A percentile compares a stretch with the other conserved stretches of the same genome.
phyloP scores from a whole-genome alignment of 2,888 invertebrate genomes.

The Calliphora vomitoria region DNA sequence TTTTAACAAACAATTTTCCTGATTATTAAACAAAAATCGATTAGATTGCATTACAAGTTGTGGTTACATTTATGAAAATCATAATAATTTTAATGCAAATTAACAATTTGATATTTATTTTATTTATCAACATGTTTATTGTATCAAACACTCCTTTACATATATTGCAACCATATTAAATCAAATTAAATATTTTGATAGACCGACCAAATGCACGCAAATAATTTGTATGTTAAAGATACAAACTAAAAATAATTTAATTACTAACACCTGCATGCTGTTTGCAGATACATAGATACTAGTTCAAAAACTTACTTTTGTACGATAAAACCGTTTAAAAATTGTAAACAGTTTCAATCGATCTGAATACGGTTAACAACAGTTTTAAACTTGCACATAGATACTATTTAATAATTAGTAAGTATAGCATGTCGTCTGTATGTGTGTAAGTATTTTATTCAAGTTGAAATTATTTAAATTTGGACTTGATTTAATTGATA shows the following conservation, averaged over 20 bases:
- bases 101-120: not conserved
- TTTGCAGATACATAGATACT: not conserved
- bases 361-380: not conserved
- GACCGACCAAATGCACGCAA: constrained; percentile 42
- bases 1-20: not conserved
- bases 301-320: not conserved
- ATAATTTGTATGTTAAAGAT: constrained; percentile 47
- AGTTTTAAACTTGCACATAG: not conserved
- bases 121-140: constrained; percentile 4
- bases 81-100: constrained; percentile 1
- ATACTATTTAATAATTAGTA: not conserved
- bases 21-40: not conserved
- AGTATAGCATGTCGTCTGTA: not conserved
- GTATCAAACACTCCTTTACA: constrained; percentile 11
- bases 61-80: not conserved
- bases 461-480: no score
- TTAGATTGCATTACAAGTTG: not conserved
- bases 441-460: no score
- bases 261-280: constrained; percentile 55
- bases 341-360: constrained; percentile 24
- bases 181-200: constrained; percentile 49
- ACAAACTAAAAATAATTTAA: constrained; percentile 52
- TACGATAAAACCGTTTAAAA: constrained; percentile 22
- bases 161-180: not conserved
- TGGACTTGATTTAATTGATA: no score